phyloP scores from a whole-genome alignment of 2,113 vertebrate genomes.

The Dicentrarchus labrax region DNA sequence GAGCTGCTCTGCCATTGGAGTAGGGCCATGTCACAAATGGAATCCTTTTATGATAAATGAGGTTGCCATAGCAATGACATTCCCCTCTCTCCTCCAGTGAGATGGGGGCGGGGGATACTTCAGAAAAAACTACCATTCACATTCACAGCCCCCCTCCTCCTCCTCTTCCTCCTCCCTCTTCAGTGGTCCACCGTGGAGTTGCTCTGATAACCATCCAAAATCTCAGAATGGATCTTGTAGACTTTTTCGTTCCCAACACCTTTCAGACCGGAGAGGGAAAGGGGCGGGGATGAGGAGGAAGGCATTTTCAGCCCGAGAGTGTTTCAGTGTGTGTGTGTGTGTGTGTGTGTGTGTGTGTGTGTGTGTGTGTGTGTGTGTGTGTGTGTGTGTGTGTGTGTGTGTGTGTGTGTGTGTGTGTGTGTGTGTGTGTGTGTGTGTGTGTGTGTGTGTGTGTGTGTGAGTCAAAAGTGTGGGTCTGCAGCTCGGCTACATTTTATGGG shows the following conservation, averaged over 20 bases:
- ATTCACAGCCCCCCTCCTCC: constrained; percentile 67
- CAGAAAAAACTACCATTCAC: constrained; percentile 80
- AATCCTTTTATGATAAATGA: constrained; percentile 86
- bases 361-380: constrained; percentile 69
- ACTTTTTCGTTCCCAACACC: constrained; percentile 80
- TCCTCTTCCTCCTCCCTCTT: constrained; percentile 13
- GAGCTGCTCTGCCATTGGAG: constrained; percentile 74
- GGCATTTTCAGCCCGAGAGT: constrained; percentile 76
- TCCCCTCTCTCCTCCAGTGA: constrained; percentile 71
- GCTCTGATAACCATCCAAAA: constrained; percentile 88
- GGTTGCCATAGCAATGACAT: constrained; percentile 88
- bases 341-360: constrained; percentile 74
- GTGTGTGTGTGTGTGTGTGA: constrained; percentile 71
- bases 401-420: constrained; percentile 74
- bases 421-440: constrained; percentile 76
- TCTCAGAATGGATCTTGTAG: constrained; percentile 81
- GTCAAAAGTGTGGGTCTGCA: constrained; percentile 74
- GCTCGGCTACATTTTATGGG: constrained; percentile 76
- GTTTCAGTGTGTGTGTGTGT: constrained; percentile 75
- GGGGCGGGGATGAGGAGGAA: constrained; percentile 69
- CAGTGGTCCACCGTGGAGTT: constrained; percentile 72
- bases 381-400: constrained; percentile 74
- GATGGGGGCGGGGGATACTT: constrained; percentile 76
- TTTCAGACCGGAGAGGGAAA: constrained; percentile 77
- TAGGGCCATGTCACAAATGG: constrained; percentile 75